Evolutionary conservation across 2,888 invertebrate species (phyloP).

Genomic region (Brachyptera putata): DNA sequence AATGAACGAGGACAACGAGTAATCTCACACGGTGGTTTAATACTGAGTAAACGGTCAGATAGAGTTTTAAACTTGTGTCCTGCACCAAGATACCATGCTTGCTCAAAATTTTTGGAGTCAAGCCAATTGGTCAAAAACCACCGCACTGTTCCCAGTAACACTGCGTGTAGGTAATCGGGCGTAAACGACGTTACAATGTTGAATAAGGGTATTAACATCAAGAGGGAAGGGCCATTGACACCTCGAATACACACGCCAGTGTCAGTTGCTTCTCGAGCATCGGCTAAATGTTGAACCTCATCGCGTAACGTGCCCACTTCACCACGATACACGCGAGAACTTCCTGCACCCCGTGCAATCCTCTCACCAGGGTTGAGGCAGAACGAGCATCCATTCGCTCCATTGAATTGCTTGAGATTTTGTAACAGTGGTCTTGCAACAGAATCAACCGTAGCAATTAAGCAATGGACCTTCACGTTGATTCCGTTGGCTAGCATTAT

Average conservation of each 20-base stretch:
- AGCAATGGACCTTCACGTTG: not conserved
- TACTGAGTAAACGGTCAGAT: not conserved
- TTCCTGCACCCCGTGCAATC: no score
- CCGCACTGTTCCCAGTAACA: not conserved
- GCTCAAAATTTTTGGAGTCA: not conserved
- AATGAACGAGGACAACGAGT: not conserved
- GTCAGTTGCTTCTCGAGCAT: not conserved
- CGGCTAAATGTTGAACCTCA: no score
- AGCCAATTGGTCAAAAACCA: not conserved
- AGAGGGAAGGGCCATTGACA: not conserved
- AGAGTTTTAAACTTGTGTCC: not conserved
- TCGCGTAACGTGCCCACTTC: no score
- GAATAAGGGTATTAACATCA: not conserved
- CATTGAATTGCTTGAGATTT: not conserved
- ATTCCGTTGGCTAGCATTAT: not conserved
- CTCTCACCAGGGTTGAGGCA: no score
- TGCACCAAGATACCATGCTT: not conserved
- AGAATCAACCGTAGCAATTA: conserved; percentile 4
- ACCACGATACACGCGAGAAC: no score
- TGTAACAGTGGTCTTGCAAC: conserved; percentile 6
- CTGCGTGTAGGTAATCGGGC: not conserved
- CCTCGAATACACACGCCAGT: not conserved
- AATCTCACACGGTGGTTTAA: not conserved
- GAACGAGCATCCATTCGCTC: conserved; percentile 6
- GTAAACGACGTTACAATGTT: not conserved